A percentile compares a stretch with the other conserved stretches of the same genome.
Conservation (phyloP, 2,888 invertebrate genomes). For the Gymnosoma rotundatum region DNA sequence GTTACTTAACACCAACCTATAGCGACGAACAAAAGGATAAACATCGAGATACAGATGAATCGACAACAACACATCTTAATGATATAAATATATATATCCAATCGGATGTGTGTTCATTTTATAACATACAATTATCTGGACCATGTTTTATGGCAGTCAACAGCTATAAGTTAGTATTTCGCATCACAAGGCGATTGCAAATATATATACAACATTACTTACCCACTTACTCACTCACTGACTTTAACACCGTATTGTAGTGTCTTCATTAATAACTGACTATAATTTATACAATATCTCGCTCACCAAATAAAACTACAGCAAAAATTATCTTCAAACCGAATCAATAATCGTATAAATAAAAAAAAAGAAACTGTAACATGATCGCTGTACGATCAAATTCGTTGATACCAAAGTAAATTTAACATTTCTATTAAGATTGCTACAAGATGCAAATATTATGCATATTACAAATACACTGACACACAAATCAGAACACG, state of each 20-base stretch:
- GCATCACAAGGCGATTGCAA: conserved; percentile 34
- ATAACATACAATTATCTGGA: conserved; percentile 53
- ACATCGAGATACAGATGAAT: conserved; percentile 21
- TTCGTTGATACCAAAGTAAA: conserved; percentile 66
- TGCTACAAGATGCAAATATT: conserved; percentile 62
- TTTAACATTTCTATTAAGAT: conserved; percentile 74
- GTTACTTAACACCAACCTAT: conserved; percentile 32
- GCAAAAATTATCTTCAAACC: conserved; percentile 52
- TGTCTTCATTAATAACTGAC: conserved; percentile 62
- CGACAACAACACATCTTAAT: conserved; percentile 56
- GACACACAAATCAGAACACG: not conserved
- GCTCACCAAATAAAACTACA: conserved; percentile 8
- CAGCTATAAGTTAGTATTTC: conserved; percentile 29
- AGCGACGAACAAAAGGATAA: conserved; percentile 12
- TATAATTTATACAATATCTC: conserved; percentile 55
- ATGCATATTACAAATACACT: not conserved
- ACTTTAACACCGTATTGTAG: conserved; percentile 32
- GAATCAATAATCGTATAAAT: conserved; percentile 66
- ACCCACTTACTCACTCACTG: not conserved
- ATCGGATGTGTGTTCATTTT: conserved; percentile 34
- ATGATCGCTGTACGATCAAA: conserved; percentile 67
- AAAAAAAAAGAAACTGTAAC: conserved; percentile 46
- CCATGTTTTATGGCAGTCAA: conserved; percentile 54
- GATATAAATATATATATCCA: conserved; percentile 59
- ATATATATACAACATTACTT: conserved; percentile 6